Conservation (phyloP, 2,797 vertebrate species). For the Anisognathus igniventris region DNA sequence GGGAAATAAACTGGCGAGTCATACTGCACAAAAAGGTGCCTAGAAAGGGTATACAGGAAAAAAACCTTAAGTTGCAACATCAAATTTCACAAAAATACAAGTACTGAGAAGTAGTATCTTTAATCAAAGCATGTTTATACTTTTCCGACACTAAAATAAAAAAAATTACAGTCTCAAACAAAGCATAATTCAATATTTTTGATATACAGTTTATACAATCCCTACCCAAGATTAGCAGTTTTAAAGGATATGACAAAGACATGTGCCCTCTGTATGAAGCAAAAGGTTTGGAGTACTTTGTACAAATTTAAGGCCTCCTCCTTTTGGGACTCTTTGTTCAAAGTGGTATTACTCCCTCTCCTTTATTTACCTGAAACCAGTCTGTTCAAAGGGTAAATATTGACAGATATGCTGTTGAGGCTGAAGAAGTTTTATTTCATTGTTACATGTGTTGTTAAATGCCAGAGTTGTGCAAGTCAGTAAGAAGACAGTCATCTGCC, state of each 20-base stretch:
- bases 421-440: neutral
- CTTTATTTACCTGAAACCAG: neutral
- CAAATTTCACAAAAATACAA: neutral
- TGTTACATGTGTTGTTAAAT: neutral
- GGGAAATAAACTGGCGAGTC: neutral
- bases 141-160: neutral
- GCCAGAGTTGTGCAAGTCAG: neutral
- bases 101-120: neutral
- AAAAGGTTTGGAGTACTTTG: neutral
- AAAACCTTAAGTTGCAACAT: neutral
- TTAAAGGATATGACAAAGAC: neutral
- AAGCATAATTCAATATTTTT: neutral
- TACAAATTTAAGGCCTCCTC: neutral
- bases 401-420: neutral
- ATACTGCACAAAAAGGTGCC: neutral
- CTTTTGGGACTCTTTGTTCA: neutral
- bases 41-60: neutral
- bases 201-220: neutral
- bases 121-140: accelerated
- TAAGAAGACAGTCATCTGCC: neutral
- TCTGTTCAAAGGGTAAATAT: neutral
- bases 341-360: neutral
- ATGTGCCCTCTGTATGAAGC: neutral
- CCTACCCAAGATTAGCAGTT: neutral
- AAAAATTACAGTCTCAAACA: neutral